phyloP scores from a whole-genome alignment of 2,888 invertebrate species.

The Ypsolopha scabrella region DNA sequence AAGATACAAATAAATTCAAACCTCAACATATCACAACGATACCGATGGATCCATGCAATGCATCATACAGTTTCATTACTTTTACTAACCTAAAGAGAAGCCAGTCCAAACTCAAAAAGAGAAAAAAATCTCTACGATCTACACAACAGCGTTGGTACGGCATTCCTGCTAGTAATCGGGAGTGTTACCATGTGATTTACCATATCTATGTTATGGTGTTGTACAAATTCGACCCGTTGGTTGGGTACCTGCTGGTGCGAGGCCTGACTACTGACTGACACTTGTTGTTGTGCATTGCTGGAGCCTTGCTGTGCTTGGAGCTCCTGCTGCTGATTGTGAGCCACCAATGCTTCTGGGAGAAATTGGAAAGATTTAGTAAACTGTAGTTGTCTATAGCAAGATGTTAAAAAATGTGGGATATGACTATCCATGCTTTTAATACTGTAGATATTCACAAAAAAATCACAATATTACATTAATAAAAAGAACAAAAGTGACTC shows the following conservation, averaged over 20 bases:
- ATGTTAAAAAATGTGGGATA: too few species aligned
- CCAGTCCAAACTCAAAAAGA: neutral
- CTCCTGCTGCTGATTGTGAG: conserved; percentile 61
- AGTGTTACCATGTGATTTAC: conserved; percentile 60
- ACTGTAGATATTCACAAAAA: too few species aligned
- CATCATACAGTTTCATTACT: neutral
- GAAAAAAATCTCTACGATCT: conserved; percentile 18
- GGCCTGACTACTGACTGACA: conserved; percentile 33
- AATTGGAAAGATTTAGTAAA: conserved; percentile 6
- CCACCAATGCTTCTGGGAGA: conserved; percentile 52
- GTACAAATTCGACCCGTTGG: conserved; percentile 67
- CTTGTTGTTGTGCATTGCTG: conserved; percentile 40
- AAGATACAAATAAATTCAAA: neutral
- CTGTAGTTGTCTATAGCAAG: too few species aligned
- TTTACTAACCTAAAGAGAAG: neutral
- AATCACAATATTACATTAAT: too few species aligned
- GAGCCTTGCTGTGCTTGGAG: conserved; percentile 38
- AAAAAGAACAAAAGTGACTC: too few species aligned
- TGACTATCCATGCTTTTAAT: too few species aligned
- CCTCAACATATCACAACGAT: neutral
- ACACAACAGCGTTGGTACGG: conserved; percentile 35
- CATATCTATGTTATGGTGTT: conserved; percentile 70
- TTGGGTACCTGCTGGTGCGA: conserved; percentile 67
- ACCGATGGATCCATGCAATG: neutral
- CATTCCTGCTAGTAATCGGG: conserved; percentile 55